phyloP scores from a whole-genome alignment of 2,113 vertebrate genomes.

The Tenebrosternarchus preto region DNA sequence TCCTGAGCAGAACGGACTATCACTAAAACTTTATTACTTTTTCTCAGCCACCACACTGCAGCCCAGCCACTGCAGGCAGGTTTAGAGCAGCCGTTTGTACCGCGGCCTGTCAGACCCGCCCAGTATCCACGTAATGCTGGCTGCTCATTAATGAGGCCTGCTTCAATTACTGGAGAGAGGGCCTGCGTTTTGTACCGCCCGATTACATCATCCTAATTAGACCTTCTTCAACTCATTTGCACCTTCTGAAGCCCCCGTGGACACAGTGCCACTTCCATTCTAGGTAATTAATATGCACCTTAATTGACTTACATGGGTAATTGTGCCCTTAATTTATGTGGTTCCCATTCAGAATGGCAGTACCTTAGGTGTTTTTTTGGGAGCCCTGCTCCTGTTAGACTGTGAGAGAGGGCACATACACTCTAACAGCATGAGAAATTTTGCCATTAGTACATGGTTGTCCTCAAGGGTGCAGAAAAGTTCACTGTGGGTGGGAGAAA shows the following conservation, averaged over 20 bases:
- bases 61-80: neutral
- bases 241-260: constrained; percentile 28
- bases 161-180: constrained; percentile 36
- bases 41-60: constrained; percentile 29
- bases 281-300: constrained; percentile 50
- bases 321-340: constrained; percentile 48
- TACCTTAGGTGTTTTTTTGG: constrained; percentile 31
- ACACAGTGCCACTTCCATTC: constrained; percentile 39
- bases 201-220: constrained; percentile 50
- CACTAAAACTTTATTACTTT: constrained; percentile 47
- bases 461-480: neutral
- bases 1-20: constrained; percentile 29
- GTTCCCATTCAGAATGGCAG: constrained; percentile 18
- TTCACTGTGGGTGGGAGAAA: neutral
- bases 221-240: constrained; percentile 43
- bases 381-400: neutral
- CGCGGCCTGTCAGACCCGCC: neutral
- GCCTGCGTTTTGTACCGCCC: constrained; percentile 26
- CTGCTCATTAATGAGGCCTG: constrained; percentile 20
- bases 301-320: constrained; percentile 48
- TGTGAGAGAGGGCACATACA: neutral
- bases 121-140: neutral
- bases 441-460: neutral
- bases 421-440: neutral
- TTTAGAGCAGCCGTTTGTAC: neutral